A percentile compares a stretch with the other conserved stretches of the same genome.
phyloP scores from a whole-genome alignment of 2,113 vertebrate species.

The Serilophus lunatus region DNA sequence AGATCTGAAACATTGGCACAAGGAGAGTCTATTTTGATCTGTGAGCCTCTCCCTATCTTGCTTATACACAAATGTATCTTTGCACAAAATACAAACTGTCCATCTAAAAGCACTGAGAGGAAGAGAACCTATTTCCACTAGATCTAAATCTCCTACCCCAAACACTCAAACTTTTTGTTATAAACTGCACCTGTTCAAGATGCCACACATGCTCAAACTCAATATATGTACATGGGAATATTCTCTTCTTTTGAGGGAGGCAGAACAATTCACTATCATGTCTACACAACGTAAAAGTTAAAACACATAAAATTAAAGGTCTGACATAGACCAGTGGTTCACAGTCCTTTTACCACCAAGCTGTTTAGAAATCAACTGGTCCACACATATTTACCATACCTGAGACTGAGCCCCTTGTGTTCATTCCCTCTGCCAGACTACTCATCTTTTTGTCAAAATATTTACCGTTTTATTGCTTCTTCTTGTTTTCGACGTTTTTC shows the following conservation, averaged over 20 bases:
- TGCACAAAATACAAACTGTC: neutral
- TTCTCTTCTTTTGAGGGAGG: neutral
- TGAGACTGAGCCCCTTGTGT: neutral
- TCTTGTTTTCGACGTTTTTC: slow-evolving; percentile 93
- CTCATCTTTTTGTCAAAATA: neutral
- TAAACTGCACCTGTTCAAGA: neutral
- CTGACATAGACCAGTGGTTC: neutral
- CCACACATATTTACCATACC: neutral
- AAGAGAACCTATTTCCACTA: neutral
- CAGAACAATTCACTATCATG: neutral
- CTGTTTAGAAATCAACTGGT: neutral
- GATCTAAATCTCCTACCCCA: neutral
- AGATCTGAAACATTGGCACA: neutral
- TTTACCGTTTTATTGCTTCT: slow-evolving; percentile 91
- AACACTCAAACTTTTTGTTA: neutral
- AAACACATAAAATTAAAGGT: rapidly evolving
- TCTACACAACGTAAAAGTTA: neutral
- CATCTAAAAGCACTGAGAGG: neutral
- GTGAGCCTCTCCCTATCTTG: neutral
- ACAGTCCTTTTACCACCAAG: neutral
- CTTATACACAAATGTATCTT: neutral
- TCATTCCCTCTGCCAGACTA: neutral
- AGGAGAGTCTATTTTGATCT: neutral
- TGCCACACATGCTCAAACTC: neutral
- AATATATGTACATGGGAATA: neutral